Conservation (phyloP, 2,113 vertebrate species). For the Calidris pugnax region DNA sequence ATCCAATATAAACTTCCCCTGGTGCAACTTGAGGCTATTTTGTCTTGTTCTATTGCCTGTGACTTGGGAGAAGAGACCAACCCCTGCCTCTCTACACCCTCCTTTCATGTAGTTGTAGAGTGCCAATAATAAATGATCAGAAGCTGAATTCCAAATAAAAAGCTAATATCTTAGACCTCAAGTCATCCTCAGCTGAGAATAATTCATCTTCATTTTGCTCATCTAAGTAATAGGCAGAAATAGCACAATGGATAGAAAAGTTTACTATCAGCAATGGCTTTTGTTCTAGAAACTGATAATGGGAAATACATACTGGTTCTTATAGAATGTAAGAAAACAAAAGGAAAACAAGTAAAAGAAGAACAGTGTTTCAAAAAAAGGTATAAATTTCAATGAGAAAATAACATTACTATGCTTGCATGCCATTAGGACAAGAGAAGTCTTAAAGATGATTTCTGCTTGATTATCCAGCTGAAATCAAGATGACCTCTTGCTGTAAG, state of each 20-base stretch:
- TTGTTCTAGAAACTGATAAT: neutral
- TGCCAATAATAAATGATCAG: neutral
- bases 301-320: neutral
- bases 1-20: too few species aligned
- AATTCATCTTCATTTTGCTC: neutral
- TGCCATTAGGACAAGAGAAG: neutral
- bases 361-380: neutral
- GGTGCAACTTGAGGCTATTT: too few species aligned
- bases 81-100: too few species aligned
- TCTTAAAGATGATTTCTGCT: neutral
- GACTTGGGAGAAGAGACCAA: too few species aligned
- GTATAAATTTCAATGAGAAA: neutral
- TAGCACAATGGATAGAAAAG: neutral
- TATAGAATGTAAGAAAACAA: neutral
- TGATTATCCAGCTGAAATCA: neutral
- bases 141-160: neutral
- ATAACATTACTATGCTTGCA: neutral
- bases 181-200: neutral
- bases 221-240: neutral
- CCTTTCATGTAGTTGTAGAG: too few species aligned
- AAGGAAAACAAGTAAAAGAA: neutral
- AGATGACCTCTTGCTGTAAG: neutral
- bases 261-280: accelerated
- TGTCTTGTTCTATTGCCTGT: too few species aligned
- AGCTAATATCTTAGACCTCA: neutral